These are phyloP conservation scores for Talpa occidentalis DNA, from an alignment of 2,113 vertebrate genomes.

Conservation along the genomic window DNA sequence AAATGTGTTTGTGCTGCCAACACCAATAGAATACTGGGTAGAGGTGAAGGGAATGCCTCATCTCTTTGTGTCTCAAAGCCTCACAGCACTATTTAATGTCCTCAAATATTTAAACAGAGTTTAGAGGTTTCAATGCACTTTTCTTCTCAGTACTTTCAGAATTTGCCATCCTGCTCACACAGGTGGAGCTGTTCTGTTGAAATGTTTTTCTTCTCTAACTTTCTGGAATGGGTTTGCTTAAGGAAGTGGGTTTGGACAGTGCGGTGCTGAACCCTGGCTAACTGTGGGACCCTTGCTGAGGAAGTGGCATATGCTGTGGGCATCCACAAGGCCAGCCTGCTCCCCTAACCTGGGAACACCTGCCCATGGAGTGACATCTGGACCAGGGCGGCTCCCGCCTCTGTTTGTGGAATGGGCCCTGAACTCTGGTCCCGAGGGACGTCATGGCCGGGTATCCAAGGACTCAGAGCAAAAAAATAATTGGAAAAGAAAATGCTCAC, in stretches of 20 bases:
- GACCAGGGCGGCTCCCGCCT: neutral
- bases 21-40: neutral
- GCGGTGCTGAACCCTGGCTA: too few species aligned
- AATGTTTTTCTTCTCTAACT: conserved; percentile 45
- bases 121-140: neutral
- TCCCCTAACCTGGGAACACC: neutral
- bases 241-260: neutral
- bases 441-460: neutral
- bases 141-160: neutral
- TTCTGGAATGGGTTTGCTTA: conserved; percentile 44
- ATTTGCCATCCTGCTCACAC: conserved; percentile 30
- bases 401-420: neutral
- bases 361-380: rapidly evolving
- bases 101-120: conserved; percentile 55
- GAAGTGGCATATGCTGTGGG: rapidly evolving
- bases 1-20: neutral
- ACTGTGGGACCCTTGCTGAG: neutral
- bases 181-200: conserved; percentile 11
- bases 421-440: neutral
- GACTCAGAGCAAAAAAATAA: neutral
- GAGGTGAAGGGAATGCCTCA: neutral
- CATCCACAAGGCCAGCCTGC: rapidly evolving
- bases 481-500: neutral
- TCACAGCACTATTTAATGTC: neutral
- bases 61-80: neutral